Base-by-base conservation (phyloP, 2,888 invertebrate species). In the Spilarctia lutea region DNA sequence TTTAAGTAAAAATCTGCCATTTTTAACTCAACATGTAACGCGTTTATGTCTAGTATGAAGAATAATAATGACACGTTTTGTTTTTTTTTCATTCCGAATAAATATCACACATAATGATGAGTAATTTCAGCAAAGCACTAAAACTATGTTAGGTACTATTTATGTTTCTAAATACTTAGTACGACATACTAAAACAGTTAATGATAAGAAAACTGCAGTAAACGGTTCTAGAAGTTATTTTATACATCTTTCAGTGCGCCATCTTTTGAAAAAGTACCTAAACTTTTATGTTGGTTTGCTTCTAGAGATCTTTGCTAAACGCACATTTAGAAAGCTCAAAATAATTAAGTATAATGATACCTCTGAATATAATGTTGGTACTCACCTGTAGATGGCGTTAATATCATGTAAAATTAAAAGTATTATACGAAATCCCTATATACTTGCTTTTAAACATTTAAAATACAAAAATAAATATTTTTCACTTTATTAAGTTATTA, bases 1-100 rank as follows among this genome's bases (percentile, higher is more conserved):
- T n/a, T n/a, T n/a, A n/a, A n/a, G n/a, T n/a, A n/a, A n/a, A n/a
- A n/a, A n/a, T n/a, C n/a, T n/a, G n/a, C n/a, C n/a, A n/a, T n/a
- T n/a, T n/a, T n/a, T n/a, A n/a, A n/a, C n/a, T n/a, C n/a, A n/a
- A n/a, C n/a, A n/a, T n/a, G n/a, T 27, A 63, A 74, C 84, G 85
- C 90, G 90, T 91, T 90, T 82, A 90, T 84, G 87, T 90, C 89
- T 85, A 78, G 7, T 82, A 82, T 71, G 71, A n/a, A 65, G 30
- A 52, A 35, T n/a, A 0, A 13, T 4, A 16, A 63, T 13, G 16
- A 60, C 18, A 16, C 35, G 27, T 20, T 20, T 39, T 39, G 16
- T 70, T 39, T 48, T 18, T 20, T 27, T 27, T 2, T 30, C 24
- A n/a, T 20, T 24, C 35, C 8, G 60, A 56, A 39, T 33, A 13